Evolutionary conservation across 1,140 invertebrate genomes (phyloP), one percentile per base, ranked within the genome.

Genomic region (Leptinotarsa defecta): DNA sequence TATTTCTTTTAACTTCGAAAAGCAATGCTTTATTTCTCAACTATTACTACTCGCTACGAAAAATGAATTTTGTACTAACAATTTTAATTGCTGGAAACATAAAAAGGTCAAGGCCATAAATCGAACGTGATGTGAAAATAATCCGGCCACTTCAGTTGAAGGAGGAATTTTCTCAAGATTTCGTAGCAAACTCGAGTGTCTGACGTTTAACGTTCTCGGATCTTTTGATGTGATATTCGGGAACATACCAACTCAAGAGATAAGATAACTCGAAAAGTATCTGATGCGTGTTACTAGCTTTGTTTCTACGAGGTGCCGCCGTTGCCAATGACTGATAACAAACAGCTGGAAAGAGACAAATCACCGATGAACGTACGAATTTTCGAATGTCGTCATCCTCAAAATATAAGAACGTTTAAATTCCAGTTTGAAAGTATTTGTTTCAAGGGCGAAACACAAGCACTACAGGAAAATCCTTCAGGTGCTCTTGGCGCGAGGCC

Each of bases 91-190:
- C 34, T 43, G 3, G 34, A 43, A 43, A 43, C 34, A 43, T 43
- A 43, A 43, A 43, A 43, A 43, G 34, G 34, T 43, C 34, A 43
- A 0, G 34, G 34, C 8, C 17, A 15, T 57, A 13, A 57, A 17
- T 57, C 52, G n/a, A 57, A 57, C 52, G 52, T 17, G n/a, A 57
- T 57, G 52, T 57, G n/a, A 57, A 57, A 57, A 57, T 43, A 57
- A 57, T 57, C 17, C n/a, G 13, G 5, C 52, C 52, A 57, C 52
- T 57, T 57, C 52, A 57, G 15, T 57, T 57, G 17, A 57, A 57
- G 52, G n/a, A 19, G 52, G 52, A 57, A 57, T 57, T 57, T 57
- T 57, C 52, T 43, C 15, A 57, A 57, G 52, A 57, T 57, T 43
- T 43, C 8, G 34, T 43, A 57, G 15, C 52, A 57, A 57, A 57